A percentile compares a stretch with the other conserved stretches of the same genome.
Conservation (phyloP, 2,888 invertebrate genomes). For the Diaperis boleti region DNA sequence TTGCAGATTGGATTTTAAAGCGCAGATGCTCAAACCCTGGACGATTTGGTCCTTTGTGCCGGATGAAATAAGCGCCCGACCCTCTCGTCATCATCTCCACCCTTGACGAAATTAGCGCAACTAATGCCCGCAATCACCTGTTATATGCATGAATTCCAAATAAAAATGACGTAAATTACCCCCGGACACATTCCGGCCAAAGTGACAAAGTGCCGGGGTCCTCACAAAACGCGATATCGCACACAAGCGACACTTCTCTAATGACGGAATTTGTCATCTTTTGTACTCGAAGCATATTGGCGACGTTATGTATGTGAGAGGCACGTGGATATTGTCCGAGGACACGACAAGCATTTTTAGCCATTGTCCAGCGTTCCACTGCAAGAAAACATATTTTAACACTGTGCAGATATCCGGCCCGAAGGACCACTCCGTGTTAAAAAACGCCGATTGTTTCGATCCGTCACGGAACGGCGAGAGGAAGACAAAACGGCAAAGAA, state of each 20-base stretch:
- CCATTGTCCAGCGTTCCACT: too few species aligned
- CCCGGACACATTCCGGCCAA: slow-evolving; percentile 55
- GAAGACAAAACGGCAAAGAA: slow-evolving; percentile 50
- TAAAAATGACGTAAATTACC: slow-evolving; percentile 59
- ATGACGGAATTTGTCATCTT: slow-evolving; percentile 61
- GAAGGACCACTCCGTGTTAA: too few species aligned
- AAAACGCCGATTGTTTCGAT: too few species aligned
- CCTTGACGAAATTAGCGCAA: slow-evolving; percentile 49
- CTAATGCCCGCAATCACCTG: slow-evolving; percentile 55
- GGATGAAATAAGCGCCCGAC: slow-evolving; percentile 6
- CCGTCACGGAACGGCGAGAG: slow-evolving; percentile 28
- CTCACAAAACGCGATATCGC: slow-evolving; percentile 58
- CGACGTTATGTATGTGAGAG: slow-evolving; percentile 58
- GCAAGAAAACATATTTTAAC: too few species aligned
- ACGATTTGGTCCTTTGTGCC: neutral
- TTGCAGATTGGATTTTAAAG: slow-evolving; percentile 34
- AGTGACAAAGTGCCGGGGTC: slow-evolving; percentile 58
- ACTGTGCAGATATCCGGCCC: too few species aligned
- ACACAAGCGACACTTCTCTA: slow-evolving; percentile 58
- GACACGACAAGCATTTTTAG: slow-evolving; percentile 55
- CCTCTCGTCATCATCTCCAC: neutral
- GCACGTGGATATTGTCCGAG: slow-evolving; percentile 53
- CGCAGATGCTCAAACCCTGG: slow-evolving; percentile 4
- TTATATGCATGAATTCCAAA: slow-evolving; percentile 50
- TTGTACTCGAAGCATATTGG: slow-evolving; percentile 61